Evolutionary conservation across 1,140 invertebrate genomes (phyloP).

Genomic region (Wasmannia auropunctata): DNA sequence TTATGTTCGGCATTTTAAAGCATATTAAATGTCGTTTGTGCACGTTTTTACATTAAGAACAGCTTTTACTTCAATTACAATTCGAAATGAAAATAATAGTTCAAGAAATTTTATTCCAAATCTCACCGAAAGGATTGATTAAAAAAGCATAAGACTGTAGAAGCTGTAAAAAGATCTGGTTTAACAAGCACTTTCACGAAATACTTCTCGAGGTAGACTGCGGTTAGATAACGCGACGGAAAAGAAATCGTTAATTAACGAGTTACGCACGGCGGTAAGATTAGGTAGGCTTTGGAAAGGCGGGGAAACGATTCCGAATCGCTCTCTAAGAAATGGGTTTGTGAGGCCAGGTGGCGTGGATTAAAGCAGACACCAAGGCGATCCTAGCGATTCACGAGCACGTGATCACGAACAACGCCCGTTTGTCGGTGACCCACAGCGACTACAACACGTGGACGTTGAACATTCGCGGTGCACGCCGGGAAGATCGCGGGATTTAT

Average conservation of each 20-base stretch:
- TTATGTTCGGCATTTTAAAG: neutral
- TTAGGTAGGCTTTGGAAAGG: conserved; percentile 17
- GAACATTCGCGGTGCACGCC: conserved; percentile 92
- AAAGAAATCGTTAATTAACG: conserved; percentile 12
- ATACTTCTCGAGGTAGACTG: neutral
- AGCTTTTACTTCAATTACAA: neutral
- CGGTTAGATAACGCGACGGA: neutral
- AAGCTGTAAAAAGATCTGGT: neutral
- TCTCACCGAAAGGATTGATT: conserved; percentile 14
- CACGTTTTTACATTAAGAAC: neutral
- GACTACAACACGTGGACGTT: conserved; percentile 95
- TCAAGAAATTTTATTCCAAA: neutral
- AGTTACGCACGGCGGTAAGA: conserved; percentile 22
- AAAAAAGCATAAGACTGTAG: neutral
- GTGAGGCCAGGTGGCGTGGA: conserved; percentile 93
- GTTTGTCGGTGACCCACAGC: conserved; percentile 94
- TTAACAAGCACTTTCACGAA: neutral
- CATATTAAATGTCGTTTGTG: neutral
- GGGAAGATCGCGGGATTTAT: conserved; percentile 94
- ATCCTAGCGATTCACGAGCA: conserved; percentile 96
- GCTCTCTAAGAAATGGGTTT: conserved; percentile 70
- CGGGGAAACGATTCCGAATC: neutral
- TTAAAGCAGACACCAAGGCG: conserved; percentile 96
- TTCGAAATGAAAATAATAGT: neutral
- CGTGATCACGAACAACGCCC: conserved; percentile 95